Conservation (phyloP, 2,113 vertebrate genomes). For the Cavia aperea region DNA sequence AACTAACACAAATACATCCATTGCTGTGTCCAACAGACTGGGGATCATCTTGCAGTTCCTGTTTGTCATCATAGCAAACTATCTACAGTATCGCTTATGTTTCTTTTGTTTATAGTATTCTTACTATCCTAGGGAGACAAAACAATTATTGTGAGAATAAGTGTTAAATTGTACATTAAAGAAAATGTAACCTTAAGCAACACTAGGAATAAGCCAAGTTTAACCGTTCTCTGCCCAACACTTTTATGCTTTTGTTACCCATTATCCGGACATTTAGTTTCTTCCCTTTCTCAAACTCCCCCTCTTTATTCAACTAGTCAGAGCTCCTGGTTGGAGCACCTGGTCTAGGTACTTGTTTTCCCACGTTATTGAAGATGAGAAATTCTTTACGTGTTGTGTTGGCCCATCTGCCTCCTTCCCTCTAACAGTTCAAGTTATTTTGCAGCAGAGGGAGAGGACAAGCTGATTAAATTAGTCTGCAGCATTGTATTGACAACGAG, state of each 20-base stretch:
- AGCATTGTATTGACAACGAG: neutral
- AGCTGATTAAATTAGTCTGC: neutral
- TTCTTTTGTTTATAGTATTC: neutral
- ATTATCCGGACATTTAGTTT: slow-evolving; percentile 8
- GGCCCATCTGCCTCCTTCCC: neutral
- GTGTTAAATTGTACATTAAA: neutral
- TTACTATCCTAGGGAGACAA: neutral
- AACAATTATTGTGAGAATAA: neutral
- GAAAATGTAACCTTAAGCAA: slow-evolving; percentile 3
- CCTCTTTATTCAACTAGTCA: neutral
- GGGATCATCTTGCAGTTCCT: neutral
- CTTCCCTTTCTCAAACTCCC: neutral
- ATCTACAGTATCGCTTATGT: neutral
- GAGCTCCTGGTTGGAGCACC: neutral
- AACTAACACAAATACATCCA: neutral
- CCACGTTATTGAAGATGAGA: neutral
- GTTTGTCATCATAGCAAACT: neutral
- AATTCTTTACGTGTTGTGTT: neutral
- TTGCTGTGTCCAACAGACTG: rapidly evolving
- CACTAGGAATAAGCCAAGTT: neutral
- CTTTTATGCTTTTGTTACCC: neutral
- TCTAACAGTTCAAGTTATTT: neutral
- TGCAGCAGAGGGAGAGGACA: neutral
- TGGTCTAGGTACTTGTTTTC: neutral
- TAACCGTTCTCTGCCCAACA: neutral